Evolutionary conservation across 1,140 invertebrate species (phyloP).

Genomic region (Scaptodrosophila lebanonensis): DNA sequence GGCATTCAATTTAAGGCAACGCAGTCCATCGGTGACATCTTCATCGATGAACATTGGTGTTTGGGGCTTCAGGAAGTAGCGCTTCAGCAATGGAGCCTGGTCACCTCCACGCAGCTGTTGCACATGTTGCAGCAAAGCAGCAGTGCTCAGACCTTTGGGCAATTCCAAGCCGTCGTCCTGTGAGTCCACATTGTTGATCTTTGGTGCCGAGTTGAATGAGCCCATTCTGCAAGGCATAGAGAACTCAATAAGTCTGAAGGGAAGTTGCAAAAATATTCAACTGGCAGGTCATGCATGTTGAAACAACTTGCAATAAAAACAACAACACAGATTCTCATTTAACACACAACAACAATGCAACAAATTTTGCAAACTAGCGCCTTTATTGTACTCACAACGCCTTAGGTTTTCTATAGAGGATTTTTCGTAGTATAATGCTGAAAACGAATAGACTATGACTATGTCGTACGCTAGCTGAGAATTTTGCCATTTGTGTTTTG

Average conservation of each 20-base stretch:
- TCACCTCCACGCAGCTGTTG: conserved; percentile 60
- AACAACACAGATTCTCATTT: conserved; percentile 16
- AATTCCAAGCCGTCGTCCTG: conserved; percentile 81
- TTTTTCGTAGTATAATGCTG: conserved; percentile 68
- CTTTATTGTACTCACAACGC: conserved; percentile 60
- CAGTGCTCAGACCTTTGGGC: conserved; percentile 77
- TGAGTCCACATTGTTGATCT: conserved; percentile 82
- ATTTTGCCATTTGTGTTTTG: conserved; percentile 43
- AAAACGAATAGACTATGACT: conserved; percentile 69
- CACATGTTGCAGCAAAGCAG: conserved; percentile 79
- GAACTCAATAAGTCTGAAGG: conserved; percentile 2
- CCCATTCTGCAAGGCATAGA: conserved; percentile 81
- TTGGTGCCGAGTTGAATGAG: conserved; percentile 84
- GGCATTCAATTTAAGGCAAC: conserved; percentile 77
- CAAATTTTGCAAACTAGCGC: no score
- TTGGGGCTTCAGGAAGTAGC: conserved; percentile 57
- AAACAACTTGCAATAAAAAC: conserved; percentile 14
- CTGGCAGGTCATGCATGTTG: conserved; percentile 14
- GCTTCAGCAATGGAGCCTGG: conserved; percentile 52
- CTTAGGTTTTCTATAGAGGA: conserved; percentile 59
- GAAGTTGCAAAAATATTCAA: conserved; percentile 1
- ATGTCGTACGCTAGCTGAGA: conserved; percentile 48
- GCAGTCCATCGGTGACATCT: conserved; percentile 72
- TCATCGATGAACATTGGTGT: conserved; percentile 10
- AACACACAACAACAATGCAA: no score